Evolutionary conservation across 1,140 invertebrate species (phyloP).

Genomic region (Mesaphorura yosii): DNA sequence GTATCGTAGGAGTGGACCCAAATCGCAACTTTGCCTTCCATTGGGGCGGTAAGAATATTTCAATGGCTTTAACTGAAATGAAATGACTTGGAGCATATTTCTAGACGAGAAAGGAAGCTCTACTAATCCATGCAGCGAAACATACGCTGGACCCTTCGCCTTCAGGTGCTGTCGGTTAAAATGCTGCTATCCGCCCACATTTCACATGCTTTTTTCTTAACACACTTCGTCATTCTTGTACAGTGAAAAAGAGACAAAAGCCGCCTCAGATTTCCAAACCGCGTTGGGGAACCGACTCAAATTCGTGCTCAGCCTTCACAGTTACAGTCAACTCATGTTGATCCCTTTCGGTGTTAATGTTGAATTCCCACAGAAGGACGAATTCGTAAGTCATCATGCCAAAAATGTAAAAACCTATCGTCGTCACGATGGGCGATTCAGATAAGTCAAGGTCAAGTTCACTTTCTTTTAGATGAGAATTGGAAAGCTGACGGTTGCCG

Average conservation of each 20-base stretch:
- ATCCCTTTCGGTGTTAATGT: constrained; percentile 43
- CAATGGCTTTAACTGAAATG: background rate
- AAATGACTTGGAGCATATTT: background rate
- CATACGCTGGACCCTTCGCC: constrained; percentile 64
- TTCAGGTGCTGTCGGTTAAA: too few species aligned
- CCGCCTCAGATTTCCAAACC: constrained; percentile 45
- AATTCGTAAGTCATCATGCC: constrained; percentile 40
- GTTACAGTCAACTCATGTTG: constrained; percentile 61
- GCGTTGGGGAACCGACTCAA: constrained; percentile 45
- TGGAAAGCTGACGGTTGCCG: constrained; percentile 51
- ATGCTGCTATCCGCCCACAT: too few species aligned
- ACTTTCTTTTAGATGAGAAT: constrained; percentile 35
- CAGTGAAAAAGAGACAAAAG: constrained; percentile 79
- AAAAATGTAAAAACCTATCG: too few species aligned
- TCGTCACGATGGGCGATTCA: background rate
- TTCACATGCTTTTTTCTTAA: too few species aligned
- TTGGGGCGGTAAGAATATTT: background rate
- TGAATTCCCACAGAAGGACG: constrained; percentile 42
- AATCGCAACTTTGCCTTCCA: constrained; percentile 61
- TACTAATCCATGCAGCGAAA: constrained; percentile 72
- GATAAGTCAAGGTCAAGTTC: background rate
- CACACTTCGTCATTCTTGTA: constrained; percentile 63
- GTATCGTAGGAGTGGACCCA: constrained; percentile 51
- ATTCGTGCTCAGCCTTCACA: constrained; percentile 70
- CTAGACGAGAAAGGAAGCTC: constrained; percentile 57